Percentiles rank a stretch among this genome's conserved stretches.
Evolutionary conservation across 1,140 invertebrate genomes (phyloP).

Genomic region (Teleopsis dalmanni): DNA sequence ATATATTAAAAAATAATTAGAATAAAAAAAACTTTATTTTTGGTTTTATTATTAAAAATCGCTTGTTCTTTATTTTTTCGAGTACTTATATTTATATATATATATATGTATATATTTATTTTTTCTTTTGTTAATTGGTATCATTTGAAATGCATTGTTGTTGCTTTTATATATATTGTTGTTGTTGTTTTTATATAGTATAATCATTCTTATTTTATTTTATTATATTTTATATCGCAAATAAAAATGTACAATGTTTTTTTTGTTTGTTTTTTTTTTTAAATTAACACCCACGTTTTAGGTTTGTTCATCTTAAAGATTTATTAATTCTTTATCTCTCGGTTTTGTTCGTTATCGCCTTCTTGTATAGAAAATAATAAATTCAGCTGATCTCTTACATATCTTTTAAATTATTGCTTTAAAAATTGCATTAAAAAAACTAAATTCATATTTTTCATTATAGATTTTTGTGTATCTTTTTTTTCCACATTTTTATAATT

Average conservation of each 20-base stretch:
- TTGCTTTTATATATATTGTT: too few species aligned
- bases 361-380: conserved; percentile 7
- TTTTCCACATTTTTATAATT: too few species aligned
- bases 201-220: not conserved
- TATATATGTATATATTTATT: conserved; percentile 18
- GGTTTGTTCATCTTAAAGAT: not conserved
- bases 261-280: conserved; percentile 6
- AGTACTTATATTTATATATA: not conserved
- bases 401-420: conserved; percentile 13
- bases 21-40: not conserved
- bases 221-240: not conserved
- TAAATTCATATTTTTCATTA: conserved; percentile 5
- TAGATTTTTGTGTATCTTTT: conserved; percentile 6
- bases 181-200: not conserved
- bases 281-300: too few species aligned
- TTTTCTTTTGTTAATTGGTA: conserved; percentile 7
- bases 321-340: not conserved
- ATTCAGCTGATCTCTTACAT: conserved; percentile 7
- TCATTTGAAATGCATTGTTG: not conserved
- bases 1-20: too few species aligned
- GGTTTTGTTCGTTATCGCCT: conserved; percentile 3
- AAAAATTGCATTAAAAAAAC: conserved; percentile 9
- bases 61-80: conserved; percentile 8
- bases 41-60: conserved; percentile 14
- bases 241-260: not conserved